A percentile compares a stretch with the other conserved stretches of the same genome.
phyloP scores from a whole-genome alignment of 2,888 invertebrate genomes.

The Mycalesis mineus region DNA sequence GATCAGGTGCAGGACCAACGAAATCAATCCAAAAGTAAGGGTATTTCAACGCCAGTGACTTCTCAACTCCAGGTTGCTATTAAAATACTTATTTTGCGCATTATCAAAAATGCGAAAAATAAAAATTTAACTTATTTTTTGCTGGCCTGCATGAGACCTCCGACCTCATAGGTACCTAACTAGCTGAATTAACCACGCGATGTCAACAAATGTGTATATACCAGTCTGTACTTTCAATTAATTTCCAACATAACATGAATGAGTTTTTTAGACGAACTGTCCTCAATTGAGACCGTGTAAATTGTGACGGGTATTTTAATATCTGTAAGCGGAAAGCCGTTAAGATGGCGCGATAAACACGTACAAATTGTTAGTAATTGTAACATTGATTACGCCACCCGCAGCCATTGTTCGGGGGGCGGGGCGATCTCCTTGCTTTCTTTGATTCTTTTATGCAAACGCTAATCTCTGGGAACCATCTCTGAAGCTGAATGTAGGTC shows the following conservation, averaged over 20 bases:
- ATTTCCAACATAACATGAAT: constrained; percentile 14
- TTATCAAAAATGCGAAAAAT: too few relatives aligned
- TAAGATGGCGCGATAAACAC: constrained; percentile 41
- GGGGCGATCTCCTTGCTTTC: constrained; percentile 44
- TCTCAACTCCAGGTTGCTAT: too few relatives aligned
- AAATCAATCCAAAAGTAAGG: too few relatives aligned
- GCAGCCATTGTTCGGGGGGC: constrained; percentile 50
- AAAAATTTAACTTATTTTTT: too few relatives aligned
- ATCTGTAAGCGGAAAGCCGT: constrained; percentile 38
- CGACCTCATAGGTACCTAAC: too few relatives aligned
- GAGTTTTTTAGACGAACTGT: constrained; percentile 9
- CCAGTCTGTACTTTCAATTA: too few relatives aligned
- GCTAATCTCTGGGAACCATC: constrained; percentile 47
- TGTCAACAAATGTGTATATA: too few relatives aligned
- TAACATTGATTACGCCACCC: constrained; percentile 52
- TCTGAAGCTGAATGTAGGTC: constrained; percentile 32
- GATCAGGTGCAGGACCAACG: too few relatives aligned
- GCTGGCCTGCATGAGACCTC: too few relatives aligned
- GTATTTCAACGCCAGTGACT: too few relatives aligned
- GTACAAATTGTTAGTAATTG: constrained; percentile 49
- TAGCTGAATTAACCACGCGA: too few relatives aligned
- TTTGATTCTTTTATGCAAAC: constrained; percentile 27
- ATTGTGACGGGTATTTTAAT: constrained; percentile 38
- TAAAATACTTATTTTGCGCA: too few relatives aligned
- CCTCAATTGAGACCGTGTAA: constrained; percentile 44